phyloP scores from a whole-genome alignment of 2,113 vertebrate genomes.

The Eupsittula cactorum region DNA sequence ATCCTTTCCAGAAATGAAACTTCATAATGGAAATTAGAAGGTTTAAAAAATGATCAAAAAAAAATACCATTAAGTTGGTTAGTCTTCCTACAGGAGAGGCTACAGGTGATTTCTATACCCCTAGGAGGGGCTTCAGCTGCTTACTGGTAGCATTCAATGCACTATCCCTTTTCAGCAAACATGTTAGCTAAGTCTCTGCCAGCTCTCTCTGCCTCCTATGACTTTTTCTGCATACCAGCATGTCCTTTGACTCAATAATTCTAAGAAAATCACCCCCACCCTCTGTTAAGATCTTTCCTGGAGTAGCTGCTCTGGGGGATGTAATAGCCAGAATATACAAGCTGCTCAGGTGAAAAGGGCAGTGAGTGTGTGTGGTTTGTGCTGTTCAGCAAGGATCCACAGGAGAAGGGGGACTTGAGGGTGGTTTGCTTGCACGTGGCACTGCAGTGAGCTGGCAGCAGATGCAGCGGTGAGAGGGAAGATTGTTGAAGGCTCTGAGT shows the following conservation, averaged over 20 bases:
- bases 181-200: neutral
- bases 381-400: neutral
- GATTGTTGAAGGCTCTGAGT: neutral
- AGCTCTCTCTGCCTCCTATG: neutral
- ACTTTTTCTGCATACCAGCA: neutral
- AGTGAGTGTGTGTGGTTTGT: neutral
- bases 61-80: neutral
- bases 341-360: neutral
- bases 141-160: neutral
- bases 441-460: slow-evolving; percentile 20
- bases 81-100: neutral
- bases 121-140: neutral
- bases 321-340: neutral
- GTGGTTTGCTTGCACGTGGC: slow-evolving; percentile 6
- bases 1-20: neutral
- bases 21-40: neutral
- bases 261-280: neutral
- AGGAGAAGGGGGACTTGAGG: neutral
- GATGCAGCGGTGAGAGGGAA: neutral
- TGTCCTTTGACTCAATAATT: neutral
- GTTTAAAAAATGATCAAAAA: rapidly evolving
- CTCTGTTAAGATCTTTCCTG: neutral
- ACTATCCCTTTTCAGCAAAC: neutral
- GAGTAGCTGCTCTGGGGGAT: neutral
- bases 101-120: neutral